Evolutionary conservation across 2,797 vertebrate genomes (phyloP).

Genomic region (Moxostoma hubbsi): DNA sequence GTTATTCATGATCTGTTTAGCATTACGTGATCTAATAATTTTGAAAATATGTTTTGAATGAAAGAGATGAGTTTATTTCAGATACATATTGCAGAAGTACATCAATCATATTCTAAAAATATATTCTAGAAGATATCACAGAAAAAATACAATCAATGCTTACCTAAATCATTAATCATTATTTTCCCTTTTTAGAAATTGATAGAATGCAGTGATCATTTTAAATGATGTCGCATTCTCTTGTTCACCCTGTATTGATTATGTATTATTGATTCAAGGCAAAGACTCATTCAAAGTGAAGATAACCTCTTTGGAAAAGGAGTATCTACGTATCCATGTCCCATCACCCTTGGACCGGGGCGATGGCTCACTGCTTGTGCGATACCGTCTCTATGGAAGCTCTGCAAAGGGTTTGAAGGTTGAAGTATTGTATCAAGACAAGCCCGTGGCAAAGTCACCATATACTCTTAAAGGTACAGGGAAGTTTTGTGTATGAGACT

Average conservation of each 20-base stretch:
- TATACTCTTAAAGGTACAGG: conserved; percentile 83
- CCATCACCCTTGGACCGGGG: conserved; percentile 85
- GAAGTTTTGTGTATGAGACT: not conserved
- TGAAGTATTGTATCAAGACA: conserved; percentile 80
- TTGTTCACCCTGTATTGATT: not conserved
- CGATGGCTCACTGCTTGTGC: conserved; percentile 89
- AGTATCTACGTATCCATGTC: conserved; percentile 83
- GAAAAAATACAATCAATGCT: not conserved
- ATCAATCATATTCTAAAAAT: not conserved
- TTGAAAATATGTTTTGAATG: no score
- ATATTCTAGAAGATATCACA: not conserved
- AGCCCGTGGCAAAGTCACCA: conserved; percentile 85
- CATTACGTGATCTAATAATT: no score
- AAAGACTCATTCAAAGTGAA: conserved; percentile 83
- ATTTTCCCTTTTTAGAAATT: not conserved
- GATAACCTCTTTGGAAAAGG: conserved; percentile 81
- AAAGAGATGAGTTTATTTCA: no score
- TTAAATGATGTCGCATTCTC: not conserved
- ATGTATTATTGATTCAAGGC: conserved; percentile 70
- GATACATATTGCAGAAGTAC: no score
- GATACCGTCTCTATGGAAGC: conserved; percentile 87
- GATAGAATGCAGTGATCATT: not conserved
- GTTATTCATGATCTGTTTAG: no score
- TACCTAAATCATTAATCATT: rapidly evolving
- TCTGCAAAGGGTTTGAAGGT: conserved; percentile 80